Conservation (phyloP, 2,113 vertebrate species). For the Ammospiza caudacuta region DNA sequence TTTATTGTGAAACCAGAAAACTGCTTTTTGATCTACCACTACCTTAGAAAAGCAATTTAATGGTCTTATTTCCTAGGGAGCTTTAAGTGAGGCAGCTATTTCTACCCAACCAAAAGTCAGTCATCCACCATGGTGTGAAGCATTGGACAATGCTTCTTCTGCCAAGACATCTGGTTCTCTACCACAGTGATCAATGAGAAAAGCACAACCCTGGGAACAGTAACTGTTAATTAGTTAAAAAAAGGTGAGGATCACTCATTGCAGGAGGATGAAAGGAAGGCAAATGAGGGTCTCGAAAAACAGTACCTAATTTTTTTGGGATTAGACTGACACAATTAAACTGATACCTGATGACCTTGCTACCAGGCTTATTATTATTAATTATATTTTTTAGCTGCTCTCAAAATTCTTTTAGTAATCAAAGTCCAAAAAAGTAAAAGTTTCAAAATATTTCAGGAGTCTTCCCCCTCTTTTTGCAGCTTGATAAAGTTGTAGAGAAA, state of each 20-base stretch:
- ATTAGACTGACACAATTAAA: not conserved
- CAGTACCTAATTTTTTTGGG: not conserved
- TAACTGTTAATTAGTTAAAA: not conserved
- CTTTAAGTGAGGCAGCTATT: not conserved
- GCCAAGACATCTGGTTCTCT: slow-evolving; percentile 5
- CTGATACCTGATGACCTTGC: not conserved
- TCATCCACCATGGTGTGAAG: not conserved
- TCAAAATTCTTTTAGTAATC: not conserved
- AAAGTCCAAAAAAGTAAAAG: not conserved
- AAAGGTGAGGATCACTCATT: not conserved
- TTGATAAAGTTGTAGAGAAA: slow-evolving; percentile 82
- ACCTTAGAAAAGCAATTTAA: not conserved
- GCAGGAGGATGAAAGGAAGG: not conserved
- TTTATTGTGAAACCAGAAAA: not conserved
- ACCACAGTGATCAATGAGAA: not conserved
- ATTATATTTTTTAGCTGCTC: not conserved
- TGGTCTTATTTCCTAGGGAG: not conserved
- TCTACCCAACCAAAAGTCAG: not conserved
- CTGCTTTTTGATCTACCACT: not conserved
- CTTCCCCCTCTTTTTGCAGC: slow-evolving; percentile 63
- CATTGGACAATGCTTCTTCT: not conserved
- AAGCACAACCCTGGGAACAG: not conserved
- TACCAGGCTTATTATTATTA: not conserved
- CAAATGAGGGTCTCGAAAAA: not conserved
- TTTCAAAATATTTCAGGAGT: slow-evolving; percentile 21